A percentile compares a stretch with the other conserved stretches of the same genome.
These are phyloP conservation scores for Mus spretus DNA, from an alignment of 2,797 vertebrate genomes.

Conservation along the genomic window DNA sequence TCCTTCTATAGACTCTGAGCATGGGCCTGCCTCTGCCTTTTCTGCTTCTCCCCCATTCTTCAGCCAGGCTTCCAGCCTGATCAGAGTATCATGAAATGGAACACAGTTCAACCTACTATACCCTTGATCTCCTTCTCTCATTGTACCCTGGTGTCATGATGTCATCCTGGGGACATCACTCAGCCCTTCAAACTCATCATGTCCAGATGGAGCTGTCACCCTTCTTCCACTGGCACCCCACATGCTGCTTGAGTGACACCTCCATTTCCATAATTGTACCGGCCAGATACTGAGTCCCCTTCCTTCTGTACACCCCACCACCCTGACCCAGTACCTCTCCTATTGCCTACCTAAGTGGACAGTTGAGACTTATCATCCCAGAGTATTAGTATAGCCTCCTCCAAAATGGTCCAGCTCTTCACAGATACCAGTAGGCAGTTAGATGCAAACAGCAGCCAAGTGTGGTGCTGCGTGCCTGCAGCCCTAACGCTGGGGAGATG, in stretches of 20 bases:
- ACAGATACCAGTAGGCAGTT: not conserved
- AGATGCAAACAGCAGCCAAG: not conserved
- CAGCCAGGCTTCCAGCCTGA: not conserved
- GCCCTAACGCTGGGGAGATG: not conserved
- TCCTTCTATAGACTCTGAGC: not conserved
- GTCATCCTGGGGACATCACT: not conserved
- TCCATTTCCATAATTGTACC: not conserved
- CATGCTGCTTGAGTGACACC: not conserved
- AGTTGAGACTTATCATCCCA: not conserved
- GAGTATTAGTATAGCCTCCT: not conserved
- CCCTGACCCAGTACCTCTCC: not conserved
- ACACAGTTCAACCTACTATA: not conserved
- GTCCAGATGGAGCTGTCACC: not conserved
- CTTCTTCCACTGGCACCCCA: not conserved
- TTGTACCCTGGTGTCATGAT: not conserved
- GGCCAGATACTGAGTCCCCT: not conserved
- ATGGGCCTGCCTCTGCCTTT: not conserved
- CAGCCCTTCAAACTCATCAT: not conserved
- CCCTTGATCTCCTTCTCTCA: not conserved
- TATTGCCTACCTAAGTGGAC: not conserved
- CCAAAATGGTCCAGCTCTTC: not conserved
- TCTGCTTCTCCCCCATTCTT: not conserved
- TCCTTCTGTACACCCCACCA: not conserved
- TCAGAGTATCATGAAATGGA: not conserved
- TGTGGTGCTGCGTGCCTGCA: not conserved